phyloP scores from a whole-genome alignment of 2,113 vertebrate genomes.

The Hydrochoerus hydrochaeris region DNA sequence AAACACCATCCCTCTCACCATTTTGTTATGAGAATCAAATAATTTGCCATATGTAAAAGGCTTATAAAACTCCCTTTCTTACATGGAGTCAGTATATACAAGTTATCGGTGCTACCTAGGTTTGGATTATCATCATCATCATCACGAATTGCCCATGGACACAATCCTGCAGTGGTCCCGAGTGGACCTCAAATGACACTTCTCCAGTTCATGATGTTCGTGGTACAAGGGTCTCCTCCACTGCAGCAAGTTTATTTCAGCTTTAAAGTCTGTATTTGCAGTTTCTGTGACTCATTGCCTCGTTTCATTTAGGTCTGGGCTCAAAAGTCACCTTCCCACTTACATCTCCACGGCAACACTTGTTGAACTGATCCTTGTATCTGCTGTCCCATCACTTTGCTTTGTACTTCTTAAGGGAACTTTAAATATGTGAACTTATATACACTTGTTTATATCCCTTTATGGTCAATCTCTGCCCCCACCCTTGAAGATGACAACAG shows the following conservation, averaged over 20 bases:
- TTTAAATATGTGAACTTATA: background rate
- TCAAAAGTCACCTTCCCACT: background rate
- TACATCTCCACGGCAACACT: background rate
- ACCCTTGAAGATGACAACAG: background rate
- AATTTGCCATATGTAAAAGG: background rate
- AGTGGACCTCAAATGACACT: accelerated
- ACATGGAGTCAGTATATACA: background rate
- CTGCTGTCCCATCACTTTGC: background rate
- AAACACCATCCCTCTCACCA: background rate
- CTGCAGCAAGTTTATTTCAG: too few species aligned
- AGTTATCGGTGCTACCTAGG: background rate
- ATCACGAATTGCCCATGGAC: accelerated
- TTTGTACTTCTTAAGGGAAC: background rate
- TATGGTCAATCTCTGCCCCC: background rate
- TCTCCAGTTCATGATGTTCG: too few species aligned
- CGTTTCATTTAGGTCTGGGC: background rate
- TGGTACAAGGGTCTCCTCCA: background rate
- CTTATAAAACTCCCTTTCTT: background rate
- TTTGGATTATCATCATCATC: too few species aligned
- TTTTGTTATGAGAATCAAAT: background rate
- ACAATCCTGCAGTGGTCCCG: background rate
- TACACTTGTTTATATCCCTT: background rate
- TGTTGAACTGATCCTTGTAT: background rate
- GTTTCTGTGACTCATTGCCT: background rate
- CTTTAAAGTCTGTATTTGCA: background rate